Percentiles rank a stretch among this genome's conserved stretches.
phyloP scores from a whole-genome alignment of 2,113 vertebrate genomes.

The Gobio gobio region DNA sequence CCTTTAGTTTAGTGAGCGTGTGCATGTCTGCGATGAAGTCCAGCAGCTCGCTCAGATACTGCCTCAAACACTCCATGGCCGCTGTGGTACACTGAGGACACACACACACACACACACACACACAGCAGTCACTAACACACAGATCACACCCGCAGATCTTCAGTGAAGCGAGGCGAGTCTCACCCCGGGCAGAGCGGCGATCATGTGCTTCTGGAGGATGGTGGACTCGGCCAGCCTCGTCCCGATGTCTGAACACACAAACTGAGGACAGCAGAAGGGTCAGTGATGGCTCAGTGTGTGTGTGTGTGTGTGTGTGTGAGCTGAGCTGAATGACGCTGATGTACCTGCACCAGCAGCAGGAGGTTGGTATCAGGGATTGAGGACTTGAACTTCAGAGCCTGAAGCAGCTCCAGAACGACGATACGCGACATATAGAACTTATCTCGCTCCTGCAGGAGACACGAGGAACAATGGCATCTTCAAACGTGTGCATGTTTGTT shows the following conservation, averaged over 20 bases:
- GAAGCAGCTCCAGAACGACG: constrained; percentile 93
- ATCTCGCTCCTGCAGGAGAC: constrained; percentile 88
- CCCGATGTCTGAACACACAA: constrained; percentile 96
- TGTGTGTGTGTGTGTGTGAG: no score
- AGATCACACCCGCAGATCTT: neutral
- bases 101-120: constrained; percentile 44
- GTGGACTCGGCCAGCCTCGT: constrained; percentile 95
- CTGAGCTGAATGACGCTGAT: no score
- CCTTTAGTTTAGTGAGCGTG: constrained; percentile 95
- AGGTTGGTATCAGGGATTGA: constrained; percentile 95
- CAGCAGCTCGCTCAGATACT: constrained; percentile 91
- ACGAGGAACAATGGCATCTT: neutral
- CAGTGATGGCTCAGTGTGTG: no score
- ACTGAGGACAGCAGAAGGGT: constrained; percentile 76
- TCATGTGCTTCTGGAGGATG: constrained; percentile 98
- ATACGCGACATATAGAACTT: constrained; percentile 98
- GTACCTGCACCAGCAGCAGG: constrained; percentile 95
- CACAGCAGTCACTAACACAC: neutral
- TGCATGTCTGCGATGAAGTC: constrained; percentile 99
- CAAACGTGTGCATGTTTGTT: neutral
- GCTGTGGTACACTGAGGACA: constrained; percentile 89
- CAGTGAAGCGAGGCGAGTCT: constrained; percentile 61
- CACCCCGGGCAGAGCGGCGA: constrained; percentile 90
- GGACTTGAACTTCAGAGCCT: constrained; percentile 97
- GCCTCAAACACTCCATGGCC: constrained; percentile 96